These are phyloP conservation scores for Chaetodon auriga DNA, from an alignment of 2,113 vertebrate genomes.

Conservation along the genomic window DNA sequence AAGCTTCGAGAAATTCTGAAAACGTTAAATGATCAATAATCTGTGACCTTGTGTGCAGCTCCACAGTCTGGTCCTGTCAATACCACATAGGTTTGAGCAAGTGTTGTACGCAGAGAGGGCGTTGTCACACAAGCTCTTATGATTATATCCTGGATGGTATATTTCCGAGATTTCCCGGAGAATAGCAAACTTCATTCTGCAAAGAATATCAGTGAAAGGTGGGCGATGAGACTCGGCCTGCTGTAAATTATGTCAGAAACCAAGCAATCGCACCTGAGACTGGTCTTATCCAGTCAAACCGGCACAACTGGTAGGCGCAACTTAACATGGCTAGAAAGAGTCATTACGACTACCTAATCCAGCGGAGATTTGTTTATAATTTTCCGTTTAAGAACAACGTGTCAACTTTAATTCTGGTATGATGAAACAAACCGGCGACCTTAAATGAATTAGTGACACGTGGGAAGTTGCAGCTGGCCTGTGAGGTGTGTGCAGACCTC, in stretches of 20 bases:
- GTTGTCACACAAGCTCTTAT: conserved; percentile 2
- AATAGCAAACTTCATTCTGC: not conserved
- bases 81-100: not conserved
- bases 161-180: not conserved
- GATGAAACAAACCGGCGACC: not conserved
- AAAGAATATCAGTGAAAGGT: not conserved
- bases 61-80: not conserved
- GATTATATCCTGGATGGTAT: not conserved
- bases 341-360: fast-evolving
- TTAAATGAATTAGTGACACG: conserved; percentile 74
- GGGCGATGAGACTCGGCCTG: too few species aligned
- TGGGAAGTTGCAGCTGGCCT: conserved; percentile 57
- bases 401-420: not conserved
- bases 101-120: conserved; percentile 1
- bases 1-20: not conserved
- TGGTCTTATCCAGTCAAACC: not conserved
- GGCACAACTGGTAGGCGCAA: not conserved
- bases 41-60: too few species aligned
- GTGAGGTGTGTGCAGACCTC: not conserved
- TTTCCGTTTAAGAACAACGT: too few species aligned
- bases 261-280: too few species aligned
- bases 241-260: not conserved
- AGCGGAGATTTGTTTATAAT: not conserved
- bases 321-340: not conserved
- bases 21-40: not conserved